Evolutionary conservation across 2,888 invertebrate species (phyloP).

Genomic region (Graphium colonna): DNA sequence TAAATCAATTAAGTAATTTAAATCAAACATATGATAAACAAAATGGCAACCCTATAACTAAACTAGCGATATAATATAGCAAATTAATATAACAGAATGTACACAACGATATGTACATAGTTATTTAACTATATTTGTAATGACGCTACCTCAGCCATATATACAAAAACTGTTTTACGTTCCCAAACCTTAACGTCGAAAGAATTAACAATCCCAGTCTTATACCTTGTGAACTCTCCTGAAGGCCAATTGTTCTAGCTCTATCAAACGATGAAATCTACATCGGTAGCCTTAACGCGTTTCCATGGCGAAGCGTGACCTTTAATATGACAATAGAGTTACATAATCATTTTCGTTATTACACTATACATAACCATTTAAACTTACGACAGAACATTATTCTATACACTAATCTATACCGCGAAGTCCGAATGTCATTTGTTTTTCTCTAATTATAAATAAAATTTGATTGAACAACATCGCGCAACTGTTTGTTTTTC

Average conservation of each 20-base stretch:
- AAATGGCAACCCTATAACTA: too few relatives aligned
- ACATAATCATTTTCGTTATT: neutral
- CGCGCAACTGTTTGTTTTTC: neutral
- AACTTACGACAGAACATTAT: neutral
- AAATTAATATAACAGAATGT: slow-evolving; percentile 5
- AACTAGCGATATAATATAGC: neutral
- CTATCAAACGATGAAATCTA: slow-evolving; percentile 16
- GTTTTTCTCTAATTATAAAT: neutral
- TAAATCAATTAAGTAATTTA: too few relatives aligned
- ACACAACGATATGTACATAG: slow-evolving; percentile 17
- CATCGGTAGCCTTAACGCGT: slow-evolving; percentile 7
- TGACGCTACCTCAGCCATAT: slow-evolving; percentile 1
- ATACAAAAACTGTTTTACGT: slow-evolving; percentile 10
- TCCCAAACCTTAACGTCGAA: slow-evolving; percentile 32
- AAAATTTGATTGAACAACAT: neutral
- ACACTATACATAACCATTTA: neutral
- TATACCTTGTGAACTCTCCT: slow-evolving; percentile 51
- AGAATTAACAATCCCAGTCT: slow-evolving; percentile 65
- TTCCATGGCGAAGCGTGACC: slow-evolving; percentile 13
- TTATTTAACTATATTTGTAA: slow-evolving; percentile 1
- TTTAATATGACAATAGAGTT: slow-evolving; percentile 10
- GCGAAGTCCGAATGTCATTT: neutral
- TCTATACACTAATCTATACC: slow-evolving; percentile 7
- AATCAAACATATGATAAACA: too few relatives aligned
- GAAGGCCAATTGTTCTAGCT: slow-evolving; percentile 18